Percentiles rank a stretch among this genome's conserved stretches.
These are phyloP conservation scores for Struthio camelus DNA, from an alignment of 2,113 vertebrate species.

Conservation along the genomic window DNA sequence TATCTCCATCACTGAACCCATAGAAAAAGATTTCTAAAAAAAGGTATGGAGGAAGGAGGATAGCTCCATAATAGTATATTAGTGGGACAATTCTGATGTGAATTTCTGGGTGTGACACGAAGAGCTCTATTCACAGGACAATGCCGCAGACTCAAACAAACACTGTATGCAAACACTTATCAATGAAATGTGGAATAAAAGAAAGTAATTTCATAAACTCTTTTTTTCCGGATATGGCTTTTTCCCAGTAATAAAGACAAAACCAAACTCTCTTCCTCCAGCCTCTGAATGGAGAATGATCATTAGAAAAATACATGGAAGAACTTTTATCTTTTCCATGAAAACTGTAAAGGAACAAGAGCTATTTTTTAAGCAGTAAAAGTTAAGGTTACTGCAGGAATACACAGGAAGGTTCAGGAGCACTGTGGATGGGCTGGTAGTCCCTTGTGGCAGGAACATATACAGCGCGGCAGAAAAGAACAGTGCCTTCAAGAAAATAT, in stretches of 20 bases:
- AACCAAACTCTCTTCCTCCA: neutral
- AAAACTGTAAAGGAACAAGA: neutral
- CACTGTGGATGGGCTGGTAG: neutral
- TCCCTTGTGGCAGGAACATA: neutral
- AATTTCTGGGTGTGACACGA: neutral
- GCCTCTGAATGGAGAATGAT: neutral
- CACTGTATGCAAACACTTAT: neutral
- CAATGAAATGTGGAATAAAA: neutral
- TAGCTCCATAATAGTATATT: neutral
- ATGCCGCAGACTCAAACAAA: neutral
- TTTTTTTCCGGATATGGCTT: neutral
- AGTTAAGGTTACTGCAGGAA: no score
- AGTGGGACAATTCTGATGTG: neutral
- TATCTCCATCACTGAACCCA: neutral
- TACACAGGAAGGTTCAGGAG: neutral
- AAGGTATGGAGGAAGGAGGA: neutral
- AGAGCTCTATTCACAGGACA: slow-evolving; percentile 12
- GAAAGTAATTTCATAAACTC: neutral
- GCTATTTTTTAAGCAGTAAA: neutral
- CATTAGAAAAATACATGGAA: neutral
- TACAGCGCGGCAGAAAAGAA: neutral
- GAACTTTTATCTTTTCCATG: neutral
- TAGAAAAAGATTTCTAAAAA: neutral
- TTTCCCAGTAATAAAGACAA: neutral
- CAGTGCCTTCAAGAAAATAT: neutral